Evolutionary conservation across 2,113 vertebrate genomes (phyloP), one percentile per base, ranked within the genome.

Genomic region (Pogona vitticeps): DNA sequence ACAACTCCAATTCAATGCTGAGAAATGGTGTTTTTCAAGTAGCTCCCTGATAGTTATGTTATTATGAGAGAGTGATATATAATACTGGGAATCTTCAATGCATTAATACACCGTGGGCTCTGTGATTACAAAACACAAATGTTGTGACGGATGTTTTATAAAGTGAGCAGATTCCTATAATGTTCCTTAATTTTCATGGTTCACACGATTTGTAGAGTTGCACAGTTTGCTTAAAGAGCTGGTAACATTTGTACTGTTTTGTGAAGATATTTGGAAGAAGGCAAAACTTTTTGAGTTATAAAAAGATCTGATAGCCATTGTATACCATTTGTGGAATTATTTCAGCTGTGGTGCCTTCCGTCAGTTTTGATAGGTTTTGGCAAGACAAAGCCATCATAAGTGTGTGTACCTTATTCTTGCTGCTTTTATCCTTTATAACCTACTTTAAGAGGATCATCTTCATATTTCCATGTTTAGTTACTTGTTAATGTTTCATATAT

Each of bases 101-200:
- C 65, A 86, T 86, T 71, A 70, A 71, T 79, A 23, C 33, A 42
- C 33, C 52, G 2, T 46, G 56, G 40, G 26, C 14, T 40, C 56
- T 79, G 76, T 68, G 46, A 56, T 38, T 28, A 70, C 40, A 82
- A 52, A 82, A 70, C 21, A 77, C 21, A 78, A 78, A 85, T 70
- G 21, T 6, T 76, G 20, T 31, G n/a, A n/a, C 67, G 28, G 23
- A 12, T 13, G 23, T 70, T 85, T n/a, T 70, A 75, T 33, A 56
- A 58, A 70, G 58, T 70, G n/a, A 46, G 33, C 63, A 58, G 33
- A 58, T 42, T 79, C 65, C 71, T 17, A 79, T 70, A 79, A 79
- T 86, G 63, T 40, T 71, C 31, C 33, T 78, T 78, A 70, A 38
- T 71, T 71, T 86, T 56, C 46, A n/a, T 59, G 46, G 71, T 17